Evolutionary conservation across 2,797 vertebrate species (phyloP).

Genomic region (Tamandua tetradactyla): DNA sequence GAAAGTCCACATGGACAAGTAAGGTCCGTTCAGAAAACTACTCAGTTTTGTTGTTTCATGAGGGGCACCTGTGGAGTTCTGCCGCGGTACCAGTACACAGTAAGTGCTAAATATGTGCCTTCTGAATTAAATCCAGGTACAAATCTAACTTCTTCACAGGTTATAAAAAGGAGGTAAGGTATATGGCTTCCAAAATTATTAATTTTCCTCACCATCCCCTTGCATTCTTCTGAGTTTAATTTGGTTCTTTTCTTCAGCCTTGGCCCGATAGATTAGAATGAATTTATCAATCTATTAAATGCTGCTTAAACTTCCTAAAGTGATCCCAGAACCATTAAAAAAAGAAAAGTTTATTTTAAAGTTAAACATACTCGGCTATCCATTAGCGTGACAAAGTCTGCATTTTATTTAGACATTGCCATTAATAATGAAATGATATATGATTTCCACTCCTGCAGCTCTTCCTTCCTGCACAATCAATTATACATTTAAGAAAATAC

Average conservation of each 20-base stretch:
- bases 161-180: background rate
- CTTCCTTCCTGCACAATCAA: slow-evolving; percentile 87
- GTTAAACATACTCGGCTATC: slow-evolving; percentile 90
- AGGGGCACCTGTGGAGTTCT: background rate
- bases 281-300: slow-evolving; percentile 72
- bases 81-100: background rate
- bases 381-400: slow-evolving; percentile 96
- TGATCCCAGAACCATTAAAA: slow-evolving; percentile 80
- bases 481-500: slow-evolving; percentile 90
- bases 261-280: slow-evolving; percentile 54
- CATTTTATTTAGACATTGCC: slow-evolving; percentile 94
- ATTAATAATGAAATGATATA: slow-evolving; percentile 98
- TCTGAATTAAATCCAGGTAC: slow-evolving; percentile 1
- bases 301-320: slow-evolving; percentile 80
- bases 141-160: slow-evolving; percentile 38
- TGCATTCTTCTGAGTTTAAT: background rate
- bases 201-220: slow-evolving; percentile 64
- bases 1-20: background rate
- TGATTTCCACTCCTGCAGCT: slow-evolving; percentile 85
- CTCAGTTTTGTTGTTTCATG: background rate
- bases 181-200: slow-evolving; percentile 44
- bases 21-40: background rate
- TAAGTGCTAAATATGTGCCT: background rate
- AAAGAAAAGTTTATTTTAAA: slow-evolving; percentile 80
- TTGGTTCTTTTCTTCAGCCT: slow-evolving; percentile 41